A percentile compares a stretch with the other conserved stretches of the same genome.
Conservation (phyloP, 2,888 invertebrate genomes). For the Microctonus aethiopoides region DNA sequence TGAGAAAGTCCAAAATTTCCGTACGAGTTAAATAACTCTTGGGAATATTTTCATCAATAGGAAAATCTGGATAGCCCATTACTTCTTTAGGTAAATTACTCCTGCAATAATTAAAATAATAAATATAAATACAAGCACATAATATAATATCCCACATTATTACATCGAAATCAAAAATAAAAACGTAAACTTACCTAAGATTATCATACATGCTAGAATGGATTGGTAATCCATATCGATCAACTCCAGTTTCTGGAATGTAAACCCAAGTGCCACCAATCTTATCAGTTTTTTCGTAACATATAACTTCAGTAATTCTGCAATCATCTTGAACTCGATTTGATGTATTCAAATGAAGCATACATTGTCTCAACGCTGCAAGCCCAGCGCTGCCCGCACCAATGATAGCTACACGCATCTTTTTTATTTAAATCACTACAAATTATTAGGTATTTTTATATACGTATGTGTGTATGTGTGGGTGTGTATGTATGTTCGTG, state of each 20-base stretch:
- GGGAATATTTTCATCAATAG: constrained; percentile 75
- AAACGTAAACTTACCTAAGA: constrained; percentile 76
- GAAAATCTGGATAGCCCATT: constrained; percentile 91
- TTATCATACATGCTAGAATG: constrained; percentile 94
- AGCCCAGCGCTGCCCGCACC: constrained; percentile 93
- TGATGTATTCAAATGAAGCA: constrained; percentile 49
- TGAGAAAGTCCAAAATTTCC: constrained; percentile 79
- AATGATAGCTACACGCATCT: constrained; percentile 76
- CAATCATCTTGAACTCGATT: constrained; percentile 63
- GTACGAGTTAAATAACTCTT: constrained; percentile 80
- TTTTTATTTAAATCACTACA: constrained; percentile 17
- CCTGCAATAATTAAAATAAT: constrained; percentile 70
- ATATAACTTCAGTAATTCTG: constrained; percentile 69
- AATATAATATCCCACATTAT: too few relatives aligned
- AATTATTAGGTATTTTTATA: background rate
- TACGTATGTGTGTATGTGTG: too few relatives aligned
- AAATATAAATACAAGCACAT: background rate
- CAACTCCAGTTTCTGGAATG: constrained; percentile 79
- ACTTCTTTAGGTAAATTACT: constrained; percentile 94
- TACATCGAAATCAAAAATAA: too few relatives aligned
- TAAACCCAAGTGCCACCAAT: constrained; percentile 95
- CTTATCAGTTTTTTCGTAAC: constrained; percentile 80
- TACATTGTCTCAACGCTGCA: constrained; percentile 78
- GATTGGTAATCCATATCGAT: constrained; percentile 81
- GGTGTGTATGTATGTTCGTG: too few relatives aligned